Evolutionary conservation across 1,140 invertebrate species (phyloP).

Genomic region (Probaryconus sp.): DNA sequence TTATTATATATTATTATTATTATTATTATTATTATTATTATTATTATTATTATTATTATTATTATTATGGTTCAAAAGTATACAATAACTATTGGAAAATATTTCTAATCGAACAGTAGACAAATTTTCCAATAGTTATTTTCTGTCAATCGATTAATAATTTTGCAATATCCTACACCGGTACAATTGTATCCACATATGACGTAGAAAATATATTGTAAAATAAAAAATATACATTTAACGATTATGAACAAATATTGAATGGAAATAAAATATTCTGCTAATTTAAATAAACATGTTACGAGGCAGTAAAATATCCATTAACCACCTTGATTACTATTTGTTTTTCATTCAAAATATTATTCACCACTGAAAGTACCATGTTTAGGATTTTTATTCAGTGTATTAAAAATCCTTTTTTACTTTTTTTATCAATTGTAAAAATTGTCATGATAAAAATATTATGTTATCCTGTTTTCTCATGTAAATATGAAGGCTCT

Average conservation of each 20-base stretch:
- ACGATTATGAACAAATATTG: conserved; percentile 49
- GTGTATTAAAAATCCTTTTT: background rate
- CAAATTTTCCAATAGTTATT: no score
- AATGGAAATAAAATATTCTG: conserved; percentile 23
- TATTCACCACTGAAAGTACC: conserved; percentile 17
- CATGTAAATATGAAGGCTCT: conserved; percentile 51
- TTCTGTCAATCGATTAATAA: no score
- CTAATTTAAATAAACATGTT: conserved; percentile 45
- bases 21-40: no score
- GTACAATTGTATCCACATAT: no score
- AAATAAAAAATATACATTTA: conserved; percentile 42
- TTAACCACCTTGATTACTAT: conserved; percentile 21
- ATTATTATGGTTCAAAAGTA: no score
- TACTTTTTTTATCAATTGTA: conserved; percentile 10
- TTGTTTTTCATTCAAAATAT: conserved; percentile 28
- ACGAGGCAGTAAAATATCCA: conserved; percentile 12
- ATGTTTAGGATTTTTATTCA: conserved; percentile 19
- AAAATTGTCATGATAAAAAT: no score
- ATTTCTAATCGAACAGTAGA: no score
- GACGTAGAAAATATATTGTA: no score
- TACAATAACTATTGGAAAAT: no score
- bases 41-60: no score
- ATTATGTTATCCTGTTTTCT: conserved; percentile 58
- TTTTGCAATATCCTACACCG: no score
- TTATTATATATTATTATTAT: no score